Evolutionary conservation across 2,797 vertebrate genomes (phyloP).

Genomic region (Basileuterus tristriatus): DNA sequence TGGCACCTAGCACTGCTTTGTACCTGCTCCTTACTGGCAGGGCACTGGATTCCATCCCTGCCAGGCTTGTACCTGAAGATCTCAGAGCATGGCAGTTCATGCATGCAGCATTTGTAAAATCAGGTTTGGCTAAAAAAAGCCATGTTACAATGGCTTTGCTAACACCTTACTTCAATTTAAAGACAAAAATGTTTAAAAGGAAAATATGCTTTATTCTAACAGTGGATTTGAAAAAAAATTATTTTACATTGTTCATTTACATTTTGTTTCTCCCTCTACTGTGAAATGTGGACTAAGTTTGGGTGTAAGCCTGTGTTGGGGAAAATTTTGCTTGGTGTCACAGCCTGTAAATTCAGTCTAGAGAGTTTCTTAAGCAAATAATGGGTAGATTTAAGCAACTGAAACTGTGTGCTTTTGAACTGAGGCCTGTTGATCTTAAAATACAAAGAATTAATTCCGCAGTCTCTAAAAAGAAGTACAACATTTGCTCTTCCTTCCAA

Average conservation of each 20-base stretch:
- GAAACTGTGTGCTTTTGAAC: background rate
- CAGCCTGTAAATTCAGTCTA: background rate
- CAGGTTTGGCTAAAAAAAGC: background rate
- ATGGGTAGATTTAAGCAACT: background rate
- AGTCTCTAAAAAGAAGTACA: background rate
- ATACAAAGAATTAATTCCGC: background rate
- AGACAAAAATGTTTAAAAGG: background rate
- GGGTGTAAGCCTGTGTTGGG: background rate
- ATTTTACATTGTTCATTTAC: background rate
- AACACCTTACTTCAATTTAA: background rate
- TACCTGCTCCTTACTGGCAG: background rate
- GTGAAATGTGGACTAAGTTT: background rate
- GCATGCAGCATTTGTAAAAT: background rate
- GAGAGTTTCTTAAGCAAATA: background rate
- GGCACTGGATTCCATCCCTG: background rate
- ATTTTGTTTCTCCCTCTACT: background rate
- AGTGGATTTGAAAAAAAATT: background rate
- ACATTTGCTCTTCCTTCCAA: slow-evolving; percentile 32
- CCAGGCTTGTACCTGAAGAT: background rate
- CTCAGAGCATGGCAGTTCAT: background rate
- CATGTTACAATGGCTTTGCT: background rate
- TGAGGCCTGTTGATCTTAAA: background rate
- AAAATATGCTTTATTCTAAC: background rate
- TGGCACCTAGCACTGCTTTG: background rate
- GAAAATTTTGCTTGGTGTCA: background rate